Conservation (phyloP, 2,797 vertebrate species). For the Hozukius guyotensis region DNA sequence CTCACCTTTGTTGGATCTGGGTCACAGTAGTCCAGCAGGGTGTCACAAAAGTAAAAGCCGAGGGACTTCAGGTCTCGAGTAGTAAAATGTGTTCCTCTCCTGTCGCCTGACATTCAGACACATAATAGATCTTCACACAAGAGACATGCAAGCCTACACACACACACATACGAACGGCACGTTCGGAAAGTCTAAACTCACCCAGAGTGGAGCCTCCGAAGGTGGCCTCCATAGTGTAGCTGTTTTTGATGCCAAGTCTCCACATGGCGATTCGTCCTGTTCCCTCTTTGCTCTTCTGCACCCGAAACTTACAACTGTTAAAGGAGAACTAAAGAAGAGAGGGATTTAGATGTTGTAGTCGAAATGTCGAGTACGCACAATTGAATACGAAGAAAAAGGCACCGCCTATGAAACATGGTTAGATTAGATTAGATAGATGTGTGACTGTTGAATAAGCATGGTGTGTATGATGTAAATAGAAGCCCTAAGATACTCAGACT, state of each 20-base stretch:
- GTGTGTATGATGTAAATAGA: background rate
- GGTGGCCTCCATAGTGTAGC: slow-evolving; percentile 94
- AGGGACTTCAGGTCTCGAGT: slow-evolving; percentile 88
- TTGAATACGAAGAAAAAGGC: background rate
- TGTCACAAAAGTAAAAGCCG: slow-evolving; percentile 91
- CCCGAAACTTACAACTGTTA: slow-evolving; percentile 92
- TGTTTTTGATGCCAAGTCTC: slow-evolving; percentile 91
- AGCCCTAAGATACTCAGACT: background rate
- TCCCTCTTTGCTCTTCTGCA: slow-evolving; percentile 93
- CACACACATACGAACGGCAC: background rate
- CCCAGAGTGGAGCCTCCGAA: slow-evolving; percentile 93
- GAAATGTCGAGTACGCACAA: background rate
- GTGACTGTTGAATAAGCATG: background rate
- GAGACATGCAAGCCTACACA: background rate
- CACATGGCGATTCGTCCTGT: slow-evolving; percentile 94
- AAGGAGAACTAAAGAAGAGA: slow-evolving; percentile 88
- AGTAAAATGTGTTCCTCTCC: slow-evolving; percentile 90
- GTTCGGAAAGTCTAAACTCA: slow-evolving; percentile 60
- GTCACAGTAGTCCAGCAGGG: slow-evolving; percentile 92
- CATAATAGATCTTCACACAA: background rate
- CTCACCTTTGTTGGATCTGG: slow-evolving; percentile 89
- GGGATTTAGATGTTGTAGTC: background rate
- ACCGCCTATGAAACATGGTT: background rate
- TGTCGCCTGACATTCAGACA: slow-evolving; percentile 77
- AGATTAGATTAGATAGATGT: background rate